phyloP scores from a whole-genome alignment of 2,888 invertebrate species.

The Lumbricus terrestris region DNA sequence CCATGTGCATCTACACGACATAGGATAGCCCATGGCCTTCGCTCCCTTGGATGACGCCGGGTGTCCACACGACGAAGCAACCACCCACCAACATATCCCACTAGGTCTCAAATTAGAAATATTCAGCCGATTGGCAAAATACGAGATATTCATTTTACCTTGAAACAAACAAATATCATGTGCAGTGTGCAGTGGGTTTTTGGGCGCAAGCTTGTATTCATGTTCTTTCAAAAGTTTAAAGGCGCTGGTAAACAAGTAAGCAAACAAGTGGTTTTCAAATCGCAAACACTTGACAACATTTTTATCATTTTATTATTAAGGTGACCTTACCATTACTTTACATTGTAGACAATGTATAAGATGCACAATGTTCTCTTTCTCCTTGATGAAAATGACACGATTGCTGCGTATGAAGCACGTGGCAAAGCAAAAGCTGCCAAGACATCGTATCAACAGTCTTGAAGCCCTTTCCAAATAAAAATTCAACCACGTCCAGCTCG shows the following conservation, averaged over 20 bases:
- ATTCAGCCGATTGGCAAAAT: not conserved
- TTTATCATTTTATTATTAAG: too few relatives aligned
- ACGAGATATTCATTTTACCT: not conserved
- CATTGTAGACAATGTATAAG: constrained; percentile 69
- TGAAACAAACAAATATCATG: not conserved
- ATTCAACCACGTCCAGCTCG: constrained; percentile 77
- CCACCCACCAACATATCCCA: not conserved
- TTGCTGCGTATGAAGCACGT: constrained; percentile 67
- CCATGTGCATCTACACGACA: not conserved
- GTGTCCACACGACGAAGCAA: not conserved
- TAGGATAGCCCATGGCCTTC: not conserved
- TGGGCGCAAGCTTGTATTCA: not conserved
- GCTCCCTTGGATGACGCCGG: not conserved
- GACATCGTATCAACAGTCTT: constrained; percentile 71
- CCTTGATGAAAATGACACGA: constrained; percentile 78
- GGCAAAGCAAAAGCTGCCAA: constrained; percentile 60
- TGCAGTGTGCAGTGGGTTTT: not conserved
- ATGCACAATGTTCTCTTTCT: constrained; percentile 72
- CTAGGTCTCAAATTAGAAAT: not conserved
- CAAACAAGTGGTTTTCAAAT: not conserved
- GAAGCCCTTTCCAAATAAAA: constrained; percentile 75
- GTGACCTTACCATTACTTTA: not conserved
- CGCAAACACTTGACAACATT: too few relatives aligned
- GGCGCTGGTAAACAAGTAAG: not conserved
- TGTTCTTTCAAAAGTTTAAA: not conserved